Conservation (phyloP, 2,888 invertebrate genomes). For the Muschampia plurimacula region DNA sequence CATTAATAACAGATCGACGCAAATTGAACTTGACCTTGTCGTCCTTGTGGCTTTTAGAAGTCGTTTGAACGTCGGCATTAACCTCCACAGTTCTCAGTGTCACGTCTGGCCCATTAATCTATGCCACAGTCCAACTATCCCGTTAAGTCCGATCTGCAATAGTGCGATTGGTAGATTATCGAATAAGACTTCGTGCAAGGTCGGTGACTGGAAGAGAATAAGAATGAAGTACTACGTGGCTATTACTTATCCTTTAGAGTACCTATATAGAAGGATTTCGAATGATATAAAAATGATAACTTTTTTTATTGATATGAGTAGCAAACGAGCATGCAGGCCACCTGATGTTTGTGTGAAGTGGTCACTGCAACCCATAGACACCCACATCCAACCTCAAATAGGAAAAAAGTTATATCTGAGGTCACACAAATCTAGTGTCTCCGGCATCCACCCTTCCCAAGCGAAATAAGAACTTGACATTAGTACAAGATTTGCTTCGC, state of each 20-base stretch:
- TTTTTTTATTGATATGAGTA: no score
- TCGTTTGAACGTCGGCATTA: slow-evolving; percentile 28
- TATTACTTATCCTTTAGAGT: not conserved
- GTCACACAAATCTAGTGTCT: no score
- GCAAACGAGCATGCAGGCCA: no score
- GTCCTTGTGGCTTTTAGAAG: slow-evolving; percentile 34
- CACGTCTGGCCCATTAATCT: slow-evolving; percentile 41
- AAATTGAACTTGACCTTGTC: slow-evolving; percentile 39
- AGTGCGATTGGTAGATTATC: slow-evolving; percentile 71
- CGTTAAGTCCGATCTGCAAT: slow-evolving; percentile 73
- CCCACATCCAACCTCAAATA: no score
- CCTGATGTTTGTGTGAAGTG: no score
- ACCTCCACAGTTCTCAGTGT: slow-evolving; percentile 19
- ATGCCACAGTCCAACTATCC: slow-evolving; percentile 52
- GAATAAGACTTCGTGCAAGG: slow-evolving; percentile 56
- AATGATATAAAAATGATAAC: no score
- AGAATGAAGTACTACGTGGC: slow-evolving; percentile 19
- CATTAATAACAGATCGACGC: not conserved
- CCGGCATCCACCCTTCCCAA: no score
- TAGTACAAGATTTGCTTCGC: no score
- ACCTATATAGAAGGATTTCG: no score
- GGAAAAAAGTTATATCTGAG: no score
- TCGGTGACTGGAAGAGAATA: slow-evolving; percentile 33
- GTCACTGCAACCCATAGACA: no score
- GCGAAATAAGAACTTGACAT: no score